A percentile compares a stretch with the other conserved stretches of the same genome.
Evolutionary conservation across 2,113 vertebrate genomes (phyloP).

Genomic region (Tenebrosternarchus preto): DNA sequence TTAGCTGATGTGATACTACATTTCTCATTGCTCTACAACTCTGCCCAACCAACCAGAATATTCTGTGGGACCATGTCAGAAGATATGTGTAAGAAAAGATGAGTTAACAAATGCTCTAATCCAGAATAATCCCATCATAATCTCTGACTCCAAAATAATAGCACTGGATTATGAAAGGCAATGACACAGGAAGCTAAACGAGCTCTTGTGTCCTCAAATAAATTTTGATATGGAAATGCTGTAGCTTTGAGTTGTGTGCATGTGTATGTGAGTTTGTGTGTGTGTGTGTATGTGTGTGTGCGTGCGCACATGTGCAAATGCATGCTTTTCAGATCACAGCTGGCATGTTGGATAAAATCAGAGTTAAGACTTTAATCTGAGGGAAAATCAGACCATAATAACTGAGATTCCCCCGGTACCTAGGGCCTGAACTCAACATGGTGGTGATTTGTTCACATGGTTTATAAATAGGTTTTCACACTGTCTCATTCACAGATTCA

Average conservation of each 20-base stretch:
- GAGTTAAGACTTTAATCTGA: slow-evolving; percentile 50
- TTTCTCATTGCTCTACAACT: not conserved
- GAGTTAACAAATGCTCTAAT: slow-evolving; percentile 26
- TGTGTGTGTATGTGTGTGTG: slow-evolving; percentile 10
- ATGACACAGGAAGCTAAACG: not conserved
- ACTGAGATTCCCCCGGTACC: not conserved
- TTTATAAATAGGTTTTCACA: slow-evolving; percentile 13
- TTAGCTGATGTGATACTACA: not conserved
- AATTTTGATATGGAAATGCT: not conserved
- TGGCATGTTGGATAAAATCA: slow-evolving; percentile 27
- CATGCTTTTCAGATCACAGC: slow-evolving; percentile 9
- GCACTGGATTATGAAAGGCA: slow-evolving; percentile 26
- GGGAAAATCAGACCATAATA: slow-evolving; percentile 16
- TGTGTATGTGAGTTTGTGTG: not conserved
- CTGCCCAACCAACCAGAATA: not conserved
- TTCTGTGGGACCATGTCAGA: not conserved
- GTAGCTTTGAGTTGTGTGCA: not conserved
- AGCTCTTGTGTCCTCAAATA: slow-evolving; percentile 18
- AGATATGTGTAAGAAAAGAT: slow-evolving; percentile 11
- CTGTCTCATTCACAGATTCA: not conserved
- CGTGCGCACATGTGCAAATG: not conserved
- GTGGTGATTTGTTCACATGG: not conserved
- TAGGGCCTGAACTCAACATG: not conserved
- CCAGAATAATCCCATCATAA: slow-evolving; percentile 22
- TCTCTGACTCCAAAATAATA: slow-evolving; percentile 26